A percentile compares a stretch with the other conserved stretches of the same genome.
Conservation (phyloP, 2,113 vertebrate species). For the Pleuronectes platessa region DNA sequence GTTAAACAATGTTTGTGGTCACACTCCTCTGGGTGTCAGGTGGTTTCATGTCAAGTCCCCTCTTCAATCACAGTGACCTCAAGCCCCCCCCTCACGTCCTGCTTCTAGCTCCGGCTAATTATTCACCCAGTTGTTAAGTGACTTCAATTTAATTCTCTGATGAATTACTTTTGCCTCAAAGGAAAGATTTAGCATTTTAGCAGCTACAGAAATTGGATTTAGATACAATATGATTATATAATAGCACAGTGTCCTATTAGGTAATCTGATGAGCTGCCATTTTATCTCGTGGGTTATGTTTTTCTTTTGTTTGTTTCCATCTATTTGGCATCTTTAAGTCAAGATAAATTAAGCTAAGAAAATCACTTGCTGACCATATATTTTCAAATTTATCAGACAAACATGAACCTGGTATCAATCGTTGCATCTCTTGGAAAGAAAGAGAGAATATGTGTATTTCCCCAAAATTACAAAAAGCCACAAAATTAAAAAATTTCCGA, state of each 20-base stretch:
- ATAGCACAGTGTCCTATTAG: no score
- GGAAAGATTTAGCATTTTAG: background rate
- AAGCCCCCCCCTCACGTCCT: slow-evolving; percentile 1
- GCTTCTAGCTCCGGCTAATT: slow-evolving; percentile 27
- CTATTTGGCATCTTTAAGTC: no score
- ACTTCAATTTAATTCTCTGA: slow-evolving; percentile 23
- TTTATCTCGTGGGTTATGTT: no score
- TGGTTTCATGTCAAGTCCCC: slow-evolving; percentile 41
- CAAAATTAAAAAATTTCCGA: background rate
- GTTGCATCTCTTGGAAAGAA: background rate
- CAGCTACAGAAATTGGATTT: no score
- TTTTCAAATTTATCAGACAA: no score
- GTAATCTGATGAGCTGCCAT: no score
- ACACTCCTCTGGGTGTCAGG: slow-evolving; percentile 41
- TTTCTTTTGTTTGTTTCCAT: no score
- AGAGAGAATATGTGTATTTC: no score
- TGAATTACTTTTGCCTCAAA: background rate
- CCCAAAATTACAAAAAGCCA: no score
- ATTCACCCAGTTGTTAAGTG: slow-evolving; percentile 31
- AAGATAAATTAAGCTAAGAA: no score
- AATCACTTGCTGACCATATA: no score
- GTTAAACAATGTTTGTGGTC: slow-evolving; percentile 49
- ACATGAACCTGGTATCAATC: background rate
- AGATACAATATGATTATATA: background rate
- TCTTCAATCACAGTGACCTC: slow-evolving; percentile 46